Conservation (phyloP, 2,113 vertebrate genomes). For the Psettodes erumei region DNA sequence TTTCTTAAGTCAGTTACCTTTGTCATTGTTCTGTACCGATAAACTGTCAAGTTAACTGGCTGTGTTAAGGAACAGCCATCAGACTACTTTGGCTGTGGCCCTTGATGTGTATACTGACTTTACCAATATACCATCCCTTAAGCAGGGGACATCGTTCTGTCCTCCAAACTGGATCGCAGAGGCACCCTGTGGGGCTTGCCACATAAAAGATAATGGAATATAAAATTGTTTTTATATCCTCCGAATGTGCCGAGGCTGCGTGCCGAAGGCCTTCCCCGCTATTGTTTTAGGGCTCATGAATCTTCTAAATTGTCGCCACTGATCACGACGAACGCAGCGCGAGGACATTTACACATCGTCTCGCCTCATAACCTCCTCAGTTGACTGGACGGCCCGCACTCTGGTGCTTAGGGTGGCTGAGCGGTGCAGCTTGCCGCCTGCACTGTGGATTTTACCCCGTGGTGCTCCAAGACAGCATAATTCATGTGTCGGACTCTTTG, state of each 20-base stretch:
- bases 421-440: constrained; percentile 35
- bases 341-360: constrained; percentile 67
- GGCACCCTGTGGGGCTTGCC: constrained; percentile 44
- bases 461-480: constrained; percentile 49
- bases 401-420: constrained; percentile 42
- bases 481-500: constrained; percentile 48
- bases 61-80: constrained; percentile 30
- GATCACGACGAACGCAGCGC: constrained; percentile 33
- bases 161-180: constrained; percentile 44
- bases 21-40: constrained; percentile 16
- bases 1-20: constrained; percentile 1
- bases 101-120: constrained; percentile 37
- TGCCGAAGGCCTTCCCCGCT: constrained; percentile 39
- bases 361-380: constrained; percentile 62
- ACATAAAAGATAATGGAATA: constrained; percentile 79
- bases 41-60: constrained; percentile 26
- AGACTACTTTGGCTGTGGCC: constrained; percentile 14
- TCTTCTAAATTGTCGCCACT: constrained; percentile 57
- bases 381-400: constrained; percentile 28
- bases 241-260: constrained; percentile 45
- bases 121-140: constrained; percentile 56
- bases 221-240: constrained; percentile 74
- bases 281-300: constrained; percentile 75
- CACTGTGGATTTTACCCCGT: constrained; percentile 45
- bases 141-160: constrained; percentile 44